Conservation (phyloP, 2,888 invertebrate genomes). For the Pantelozetes paolii region DNA sequence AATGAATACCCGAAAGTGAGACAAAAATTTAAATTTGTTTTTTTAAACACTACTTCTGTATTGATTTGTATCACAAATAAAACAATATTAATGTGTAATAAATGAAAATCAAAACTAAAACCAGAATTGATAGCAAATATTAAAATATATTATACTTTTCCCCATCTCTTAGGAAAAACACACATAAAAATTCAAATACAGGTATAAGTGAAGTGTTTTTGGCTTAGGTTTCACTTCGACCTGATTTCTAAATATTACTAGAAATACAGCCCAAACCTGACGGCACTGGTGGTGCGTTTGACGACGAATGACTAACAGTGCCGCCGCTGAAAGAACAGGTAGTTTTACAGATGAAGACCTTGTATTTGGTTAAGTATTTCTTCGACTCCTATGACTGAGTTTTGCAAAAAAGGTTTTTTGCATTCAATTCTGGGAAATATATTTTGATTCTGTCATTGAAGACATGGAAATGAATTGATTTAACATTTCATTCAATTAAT, state of each 20-base stretch:
- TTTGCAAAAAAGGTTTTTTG: not conserved
- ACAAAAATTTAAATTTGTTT: too few species aligned
- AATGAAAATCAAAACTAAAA: too few species aligned
- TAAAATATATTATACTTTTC: too few species aligned
- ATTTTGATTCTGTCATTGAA: not conserved
- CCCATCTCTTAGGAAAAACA: too few species aligned
- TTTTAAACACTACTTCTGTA: too few species aligned
- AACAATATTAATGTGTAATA: too few species aligned
- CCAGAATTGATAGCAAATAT: too few species aligned
- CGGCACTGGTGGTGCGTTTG: not conserved
- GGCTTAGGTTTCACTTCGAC: not conserved
- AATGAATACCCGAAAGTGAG: too few species aligned
- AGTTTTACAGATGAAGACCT: not conserved
- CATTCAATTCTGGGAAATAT: not conserved
- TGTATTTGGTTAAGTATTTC: not conserved
- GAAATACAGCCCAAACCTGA: not conserved
- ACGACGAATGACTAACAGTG: too few species aligned
- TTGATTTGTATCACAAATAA: too few species aligned
- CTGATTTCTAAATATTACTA: not conserved
- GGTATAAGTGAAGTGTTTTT: too few species aligned
- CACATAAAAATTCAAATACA: too few species aligned
- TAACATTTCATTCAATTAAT: not conserved
- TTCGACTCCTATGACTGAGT: not conserved
- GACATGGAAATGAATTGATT: not conserved
- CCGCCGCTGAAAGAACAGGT: not conserved